phyloP scores from a whole-genome alignment of 2,113 vertebrate genomes.

The Porphyrio hochstetteri region DNA sequence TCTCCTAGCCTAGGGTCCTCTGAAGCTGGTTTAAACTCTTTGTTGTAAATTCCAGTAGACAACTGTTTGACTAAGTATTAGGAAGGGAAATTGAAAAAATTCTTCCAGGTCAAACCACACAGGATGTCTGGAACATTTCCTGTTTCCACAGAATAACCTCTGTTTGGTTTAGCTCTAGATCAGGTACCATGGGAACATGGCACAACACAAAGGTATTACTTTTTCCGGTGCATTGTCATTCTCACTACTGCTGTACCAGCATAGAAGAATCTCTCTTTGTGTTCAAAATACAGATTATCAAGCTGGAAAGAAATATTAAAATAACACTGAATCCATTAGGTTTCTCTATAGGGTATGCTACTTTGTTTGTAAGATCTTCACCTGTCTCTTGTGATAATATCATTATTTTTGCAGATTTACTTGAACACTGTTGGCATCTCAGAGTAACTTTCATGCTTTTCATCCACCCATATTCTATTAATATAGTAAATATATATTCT shows the following conservation, averaged over 20 bases:
- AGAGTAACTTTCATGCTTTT: neutral
- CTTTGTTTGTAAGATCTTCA: neutral
- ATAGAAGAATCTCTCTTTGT: neutral
- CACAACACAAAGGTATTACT: neutral
- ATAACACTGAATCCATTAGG: neutral
- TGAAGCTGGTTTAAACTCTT: neutral
- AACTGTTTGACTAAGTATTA: neutral
- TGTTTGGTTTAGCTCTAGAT: neutral
- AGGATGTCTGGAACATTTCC: neutral
- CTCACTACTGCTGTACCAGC: neutral
- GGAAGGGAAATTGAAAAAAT: neutral
- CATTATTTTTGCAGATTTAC: neutral
- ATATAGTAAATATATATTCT: conserved; percentile 66
- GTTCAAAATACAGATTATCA: neutral
- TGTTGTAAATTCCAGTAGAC: neutral
- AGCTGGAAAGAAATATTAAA: neutral
- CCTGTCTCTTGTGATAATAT: neutral
- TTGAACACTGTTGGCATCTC: neutral
- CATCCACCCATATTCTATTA: conserved; percentile 67
- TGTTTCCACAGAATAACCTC: neutral
- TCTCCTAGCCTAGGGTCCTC: neutral
- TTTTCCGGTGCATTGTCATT: neutral
- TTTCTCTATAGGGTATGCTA: neutral
- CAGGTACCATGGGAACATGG: neutral
- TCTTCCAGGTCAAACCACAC: neutral